phyloP scores from a whole-genome alignment of 2,113 vertebrate genomes.

The Alexandromys fortis region DNA sequence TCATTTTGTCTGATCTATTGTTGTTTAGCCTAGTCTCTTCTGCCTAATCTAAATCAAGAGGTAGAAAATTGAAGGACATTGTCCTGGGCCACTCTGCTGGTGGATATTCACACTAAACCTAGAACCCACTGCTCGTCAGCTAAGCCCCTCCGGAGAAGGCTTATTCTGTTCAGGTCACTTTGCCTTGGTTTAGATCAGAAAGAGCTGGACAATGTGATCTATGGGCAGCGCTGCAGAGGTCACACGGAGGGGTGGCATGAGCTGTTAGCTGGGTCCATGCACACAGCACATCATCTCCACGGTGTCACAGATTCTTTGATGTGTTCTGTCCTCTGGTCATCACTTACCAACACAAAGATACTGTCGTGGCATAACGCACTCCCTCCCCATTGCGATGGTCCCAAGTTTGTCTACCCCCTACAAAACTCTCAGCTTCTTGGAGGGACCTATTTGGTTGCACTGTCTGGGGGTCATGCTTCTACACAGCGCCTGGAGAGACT shows the following conservation, averaged over 20 bases:
- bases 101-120: background rate
- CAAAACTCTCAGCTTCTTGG: background rate
- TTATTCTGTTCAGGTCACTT: background rate
- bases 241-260: background rate
- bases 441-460: background rate
- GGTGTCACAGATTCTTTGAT: background rate
- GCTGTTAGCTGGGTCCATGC: background rate
- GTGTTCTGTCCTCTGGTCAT: background rate
- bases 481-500: background rate
- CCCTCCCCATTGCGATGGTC: background rate
- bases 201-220: background rate
- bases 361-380: background rate
- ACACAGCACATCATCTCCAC: background rate
- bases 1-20: conserved; percentile 21
- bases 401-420: background rate
- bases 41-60: background rate
- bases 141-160: background rate
- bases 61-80: background rate
- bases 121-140: background rate
- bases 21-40: background rate
- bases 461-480: background rate
- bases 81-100: background rate
- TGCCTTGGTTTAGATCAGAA: background rate
- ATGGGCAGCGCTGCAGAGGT: background rate
- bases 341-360: background rate